These are phyloP conservation scores for Caenorhabditis elegans DNA, from an alignment of 1,140 invertebrate species.

Conservation along the genomic window WBcel235 BX284604.4:10226501-10227000, in stretches of 20 bases:
- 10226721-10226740: conserved; percentile 25
- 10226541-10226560: conserved; percentile 21
- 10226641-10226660: conserved; percentile 40
- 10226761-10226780: not conserved
- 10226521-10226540: conserved; percentile 30
- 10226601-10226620: conserved; percentile 29
- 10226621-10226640: not conserved
- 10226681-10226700: conserved; percentile 23
- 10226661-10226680: conserved; percentile 34
- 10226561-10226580: conserved; percentile 30
- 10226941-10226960: not conserved
- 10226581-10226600: conserved; percentile 35
- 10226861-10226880: conserved; percentile 37
- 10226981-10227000: conserved; percentile 26
- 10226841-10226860: not conserved
- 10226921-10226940: conserved; percentile 25
- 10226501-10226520: conserved; percentile 22
- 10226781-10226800: conserved; percentile 34
- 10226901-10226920: not conserved
- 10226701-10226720: conserved; percentile 35
- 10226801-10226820: not conserved
- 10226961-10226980: not conserved
- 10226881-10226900: conserved; percentile 1
- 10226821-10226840: not conserved
- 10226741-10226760: too few relatives aligned